Conservation (phyloP, 2,888 invertebrate genomes). For the Callyntrura sp. region DNA sequence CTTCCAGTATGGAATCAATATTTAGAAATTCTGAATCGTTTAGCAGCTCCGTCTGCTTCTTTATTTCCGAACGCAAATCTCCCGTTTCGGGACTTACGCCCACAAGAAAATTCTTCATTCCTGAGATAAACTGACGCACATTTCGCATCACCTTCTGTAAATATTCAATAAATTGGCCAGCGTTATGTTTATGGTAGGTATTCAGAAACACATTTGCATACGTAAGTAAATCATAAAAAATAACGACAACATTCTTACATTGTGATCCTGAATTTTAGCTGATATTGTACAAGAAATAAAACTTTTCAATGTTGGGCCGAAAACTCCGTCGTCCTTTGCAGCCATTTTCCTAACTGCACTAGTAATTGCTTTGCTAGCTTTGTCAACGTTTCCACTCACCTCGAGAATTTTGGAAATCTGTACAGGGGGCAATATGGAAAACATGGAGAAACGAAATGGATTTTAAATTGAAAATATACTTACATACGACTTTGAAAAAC, state of each 20-base stretch:
- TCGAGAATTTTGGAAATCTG: conserved; percentile 82
- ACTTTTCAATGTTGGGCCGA: conserved; percentile 83
- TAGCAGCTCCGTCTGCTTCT: conserved; percentile 86
- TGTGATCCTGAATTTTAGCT: conserved; percentile 83
- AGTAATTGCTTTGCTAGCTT: conserved; percentile 80
- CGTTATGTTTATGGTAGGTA: not conserved
- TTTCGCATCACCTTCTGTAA: conserved; percentile 85
- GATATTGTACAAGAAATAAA: conserved; percentile 83
- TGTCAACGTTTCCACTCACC: conserved; percentile 82
- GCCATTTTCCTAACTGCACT: conserved; percentile 81
- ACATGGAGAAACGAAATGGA: not conserved
- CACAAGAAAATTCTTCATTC: conserved; percentile 98
- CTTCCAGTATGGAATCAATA: conserved; percentile 97
- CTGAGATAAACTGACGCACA: conserved; percentile 98
- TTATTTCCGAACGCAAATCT: conserved; percentile 82
- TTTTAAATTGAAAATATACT: not conserved
- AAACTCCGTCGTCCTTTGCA: conserved; percentile 82
- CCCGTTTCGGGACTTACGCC: conserved; percentile 81
- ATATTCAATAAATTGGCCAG: not conserved
- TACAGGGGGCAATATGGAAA: not conserved
- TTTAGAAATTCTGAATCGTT: conserved; percentile 97
- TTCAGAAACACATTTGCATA: not conserved
- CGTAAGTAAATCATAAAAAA: conserved; percentile 14
- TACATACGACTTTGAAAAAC: too few species aligned
- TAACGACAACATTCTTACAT: conserved; percentile 71